Conservation (phyloP, 92 coral and sea anemone species). For the Scolanthus callimorphus region DNA sequence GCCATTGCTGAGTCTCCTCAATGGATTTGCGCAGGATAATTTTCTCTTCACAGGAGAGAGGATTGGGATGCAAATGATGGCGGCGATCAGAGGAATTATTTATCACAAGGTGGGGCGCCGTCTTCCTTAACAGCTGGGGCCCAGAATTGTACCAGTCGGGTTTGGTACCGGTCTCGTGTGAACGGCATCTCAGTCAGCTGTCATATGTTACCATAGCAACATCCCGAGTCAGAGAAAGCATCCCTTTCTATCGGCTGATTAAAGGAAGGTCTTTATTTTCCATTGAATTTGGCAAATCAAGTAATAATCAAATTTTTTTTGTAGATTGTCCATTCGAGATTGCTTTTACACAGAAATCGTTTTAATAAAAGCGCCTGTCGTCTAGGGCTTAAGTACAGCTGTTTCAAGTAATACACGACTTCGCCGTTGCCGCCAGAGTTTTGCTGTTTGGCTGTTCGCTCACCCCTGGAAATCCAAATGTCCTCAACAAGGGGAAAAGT, state of each 20-base stretch:
- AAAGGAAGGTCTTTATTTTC: not conserved
- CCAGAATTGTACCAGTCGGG: no score
- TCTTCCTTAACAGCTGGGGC: no score
- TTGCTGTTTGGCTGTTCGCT: no score
- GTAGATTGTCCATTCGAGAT: not conserved
- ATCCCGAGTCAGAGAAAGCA: not conserved
- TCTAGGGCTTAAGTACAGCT: no score
- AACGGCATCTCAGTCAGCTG: not conserved
- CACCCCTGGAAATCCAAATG: no score
- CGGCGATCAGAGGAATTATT: not conserved
- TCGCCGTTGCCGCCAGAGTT: no score
- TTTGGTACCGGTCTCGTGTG: no score
- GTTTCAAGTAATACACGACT: no score
- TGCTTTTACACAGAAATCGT: no score
- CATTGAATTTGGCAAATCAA: not conserved
- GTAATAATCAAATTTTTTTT: not conserved
- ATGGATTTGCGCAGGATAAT: not conserved
- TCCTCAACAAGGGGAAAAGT: no score
- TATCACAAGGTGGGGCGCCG: slow-evolving; percentile 5
- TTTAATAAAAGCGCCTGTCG: no score
- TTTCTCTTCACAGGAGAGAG: not conserved
- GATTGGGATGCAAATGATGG: slow-evolving; percentile 3
- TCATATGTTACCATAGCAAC: not conserved
- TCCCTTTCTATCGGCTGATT: not conserved
- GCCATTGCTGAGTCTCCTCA: not conserved